Conservation (phyloP, 2,888 invertebrate species). For the Teinopalpus imperialis region DNA sequence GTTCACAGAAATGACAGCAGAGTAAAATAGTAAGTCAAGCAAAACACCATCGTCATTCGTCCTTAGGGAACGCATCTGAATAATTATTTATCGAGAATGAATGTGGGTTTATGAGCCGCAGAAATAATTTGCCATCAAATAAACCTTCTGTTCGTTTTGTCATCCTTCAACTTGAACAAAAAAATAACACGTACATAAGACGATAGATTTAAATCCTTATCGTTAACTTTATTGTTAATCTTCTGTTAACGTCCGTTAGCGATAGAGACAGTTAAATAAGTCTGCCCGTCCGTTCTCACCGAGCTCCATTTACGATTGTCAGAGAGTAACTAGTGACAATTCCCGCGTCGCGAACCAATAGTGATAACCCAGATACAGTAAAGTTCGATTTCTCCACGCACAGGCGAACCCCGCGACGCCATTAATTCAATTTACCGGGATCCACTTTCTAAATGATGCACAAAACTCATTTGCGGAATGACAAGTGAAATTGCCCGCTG, state of each 20-base stretch:
- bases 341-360: slow-evolving; percentile 15
- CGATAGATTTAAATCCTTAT: no score
- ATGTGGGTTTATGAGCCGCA: no score
- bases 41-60: no score
- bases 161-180: no score
- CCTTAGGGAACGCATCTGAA: no score
- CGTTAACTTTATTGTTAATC: no score
- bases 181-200: no score
- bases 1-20: no score
- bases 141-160: no score
- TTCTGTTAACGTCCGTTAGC: background rate
- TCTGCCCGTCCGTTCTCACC: background rate
- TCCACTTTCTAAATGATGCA: slow-evolving; percentile 74
- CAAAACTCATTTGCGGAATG: slow-evolving; percentile 72
- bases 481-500: slow-evolving; percentile 63
- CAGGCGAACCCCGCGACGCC: slow-evolving; percentile 32
- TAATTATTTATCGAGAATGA: no score
- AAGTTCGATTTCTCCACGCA: slow-evolving; percentile 35
- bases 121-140: no score
- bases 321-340: slow-evolving; percentile 11
- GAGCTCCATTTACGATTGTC: slow-evolving; percentile 7
- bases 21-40: no score
- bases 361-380: slow-evolving; percentile 24
- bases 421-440: slow-evolving; percentile 62
- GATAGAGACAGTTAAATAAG: background rate